Evolutionary conservation across 2,888 invertebrate species (phyloP).

Genomic region (Diadegma fenestrale): DNA sequence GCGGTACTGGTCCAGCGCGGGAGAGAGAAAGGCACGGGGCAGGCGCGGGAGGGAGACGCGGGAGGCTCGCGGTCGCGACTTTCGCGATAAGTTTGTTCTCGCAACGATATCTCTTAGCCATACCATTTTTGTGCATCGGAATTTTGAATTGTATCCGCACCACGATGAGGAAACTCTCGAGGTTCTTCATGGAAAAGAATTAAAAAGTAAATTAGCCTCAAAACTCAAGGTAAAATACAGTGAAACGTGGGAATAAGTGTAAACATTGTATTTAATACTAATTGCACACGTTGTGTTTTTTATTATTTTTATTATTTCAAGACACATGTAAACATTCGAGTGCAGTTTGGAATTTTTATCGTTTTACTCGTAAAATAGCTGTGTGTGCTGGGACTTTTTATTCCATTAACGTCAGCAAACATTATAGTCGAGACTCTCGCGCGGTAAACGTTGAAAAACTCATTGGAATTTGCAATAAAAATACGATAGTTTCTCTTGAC

Average conservation of each 20-base stretch:
- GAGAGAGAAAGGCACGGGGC: conserved; percentile 8
- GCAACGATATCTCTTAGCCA: conserved; percentile 60
- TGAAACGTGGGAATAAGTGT: conserved; percentile 11
- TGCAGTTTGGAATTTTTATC: conserved; percentile 6
- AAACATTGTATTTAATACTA: conserved; percentile 13
- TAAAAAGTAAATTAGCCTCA: conserved; percentile 4
- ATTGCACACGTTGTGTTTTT: conserved; percentile 1
- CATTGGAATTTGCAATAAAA: not conserved
- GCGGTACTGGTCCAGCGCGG: conserved; percentile 12
- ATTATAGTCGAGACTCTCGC: not conserved
- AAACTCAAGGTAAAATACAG: conserved; percentile 6
- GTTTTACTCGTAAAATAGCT: not conserved
- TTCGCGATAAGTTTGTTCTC: conserved; percentile 65
- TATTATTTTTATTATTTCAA: not conserved
- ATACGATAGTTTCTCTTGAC: not conserved
- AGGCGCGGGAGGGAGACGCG: not conserved
- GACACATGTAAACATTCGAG: not conserved
- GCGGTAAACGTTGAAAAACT: not conserved
- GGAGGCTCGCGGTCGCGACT: conserved; percentile 56
- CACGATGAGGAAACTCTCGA: not conserved
- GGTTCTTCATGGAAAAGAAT: not conserved
- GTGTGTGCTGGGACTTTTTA: not conserved
- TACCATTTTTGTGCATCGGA: conserved; percentile 53
- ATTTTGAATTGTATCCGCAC: not conserved
- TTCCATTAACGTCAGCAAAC: not conserved